These are phyloP conservation scores for Tethya wilhelma DNA, from an alignment of 37 sponge, comb jelly and placozoan genomes.

Conservation along the genomic window DNA sequence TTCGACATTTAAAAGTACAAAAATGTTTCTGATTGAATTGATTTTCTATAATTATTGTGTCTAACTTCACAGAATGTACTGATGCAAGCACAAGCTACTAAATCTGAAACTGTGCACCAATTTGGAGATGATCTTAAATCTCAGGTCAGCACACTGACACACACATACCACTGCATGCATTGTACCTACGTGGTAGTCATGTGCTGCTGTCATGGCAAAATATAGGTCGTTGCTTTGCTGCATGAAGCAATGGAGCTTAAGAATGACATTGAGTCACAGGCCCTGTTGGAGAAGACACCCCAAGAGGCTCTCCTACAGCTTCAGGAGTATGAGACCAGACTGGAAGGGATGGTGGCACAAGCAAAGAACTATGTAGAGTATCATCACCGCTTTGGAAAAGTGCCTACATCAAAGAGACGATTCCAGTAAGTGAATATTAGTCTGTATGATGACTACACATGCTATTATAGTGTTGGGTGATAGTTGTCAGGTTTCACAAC, in stretches of 20 bases:
- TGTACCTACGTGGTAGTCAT: too few species aligned
- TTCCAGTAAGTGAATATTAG: conserved; percentile 8
- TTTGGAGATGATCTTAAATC: conserved; percentile 26
- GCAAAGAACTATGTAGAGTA: conserved; percentile 25
- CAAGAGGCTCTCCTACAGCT: conserved; percentile 3
- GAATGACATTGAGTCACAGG: conserved; percentile 16
- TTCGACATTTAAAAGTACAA: conserved; percentile 60
- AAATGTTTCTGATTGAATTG: not conserved
- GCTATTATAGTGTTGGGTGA: not conserved
- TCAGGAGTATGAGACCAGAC: not conserved
- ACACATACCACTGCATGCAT: too few species aligned
- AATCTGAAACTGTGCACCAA: conserved; percentile 18
- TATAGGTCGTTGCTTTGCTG: conserved; percentile 5
- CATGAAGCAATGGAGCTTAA: conserved; percentile 31
- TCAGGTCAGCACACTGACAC: not conserved
- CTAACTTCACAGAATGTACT: conserved; percentile 15
- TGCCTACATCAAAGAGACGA: conserved; percentile 26
- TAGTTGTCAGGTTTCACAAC: not conserved
- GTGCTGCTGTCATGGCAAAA: too few species aligned
- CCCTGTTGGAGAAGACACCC: conserved; percentile 2
- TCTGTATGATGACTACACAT: not conserved
- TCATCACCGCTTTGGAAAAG: not conserved
- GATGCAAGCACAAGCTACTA: conserved; percentile 40
- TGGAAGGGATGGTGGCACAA: not conserved
- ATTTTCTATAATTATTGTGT: not conserved